Conservation (phyloP, 2,888 invertebrate genomes). For the Amphipyra tragopoginis region DNA sequence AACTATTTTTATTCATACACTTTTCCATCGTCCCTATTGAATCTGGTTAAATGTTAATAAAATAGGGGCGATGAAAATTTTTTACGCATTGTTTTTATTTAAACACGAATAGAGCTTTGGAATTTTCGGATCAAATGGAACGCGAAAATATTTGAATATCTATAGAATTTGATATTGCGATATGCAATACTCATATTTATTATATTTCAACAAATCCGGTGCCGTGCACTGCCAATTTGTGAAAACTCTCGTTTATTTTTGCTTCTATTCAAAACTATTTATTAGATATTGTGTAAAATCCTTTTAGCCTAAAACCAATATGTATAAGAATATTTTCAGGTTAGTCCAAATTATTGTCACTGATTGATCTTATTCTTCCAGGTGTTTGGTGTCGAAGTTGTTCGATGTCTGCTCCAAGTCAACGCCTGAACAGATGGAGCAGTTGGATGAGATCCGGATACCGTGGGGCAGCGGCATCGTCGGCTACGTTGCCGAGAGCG, state of each 20-base stretch:
- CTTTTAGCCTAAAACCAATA: too few species aligned
- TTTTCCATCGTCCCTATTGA: background rate
- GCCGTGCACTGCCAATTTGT: slow-evolving; percentile 7
- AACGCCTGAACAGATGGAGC: slow-evolving; percentile 97
- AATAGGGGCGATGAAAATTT: slow-evolving; percentile 9
- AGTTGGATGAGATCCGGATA: slow-evolving; percentile 97
- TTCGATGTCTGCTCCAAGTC: slow-evolving; percentile 98
- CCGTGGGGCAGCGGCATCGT: slow-evolving; percentile 99
- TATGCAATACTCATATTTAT: slow-evolving; percentile 27
- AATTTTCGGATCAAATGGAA: slow-evolving; percentile 33
- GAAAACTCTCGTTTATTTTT: slow-evolving; percentile 24
- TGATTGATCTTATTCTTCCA: slow-evolving; percentile 65
- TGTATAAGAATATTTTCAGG: too few species aligned
- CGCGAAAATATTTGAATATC: slow-evolving; percentile 37
- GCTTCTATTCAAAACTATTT: background rate
- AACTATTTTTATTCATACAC: slow-evolving; percentile 9
- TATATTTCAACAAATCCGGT: slow-evolving; percentile 14
- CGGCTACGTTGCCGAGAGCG: slow-evolving; percentile 97
- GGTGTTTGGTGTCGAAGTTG: slow-evolving; percentile 97
- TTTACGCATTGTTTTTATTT: slow-evolving; percentile 34
- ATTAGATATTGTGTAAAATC: too few species aligned
- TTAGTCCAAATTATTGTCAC: slow-evolving; percentile 6
- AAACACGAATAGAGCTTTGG: slow-evolving; percentile 18
- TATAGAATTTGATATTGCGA: slow-evolving; percentile 37
- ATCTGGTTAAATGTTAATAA: slow-evolving; percentile 18